Base-by-base conservation (phyloP, 2,888 invertebrate genomes). In the Myopa testacea region DNA sequence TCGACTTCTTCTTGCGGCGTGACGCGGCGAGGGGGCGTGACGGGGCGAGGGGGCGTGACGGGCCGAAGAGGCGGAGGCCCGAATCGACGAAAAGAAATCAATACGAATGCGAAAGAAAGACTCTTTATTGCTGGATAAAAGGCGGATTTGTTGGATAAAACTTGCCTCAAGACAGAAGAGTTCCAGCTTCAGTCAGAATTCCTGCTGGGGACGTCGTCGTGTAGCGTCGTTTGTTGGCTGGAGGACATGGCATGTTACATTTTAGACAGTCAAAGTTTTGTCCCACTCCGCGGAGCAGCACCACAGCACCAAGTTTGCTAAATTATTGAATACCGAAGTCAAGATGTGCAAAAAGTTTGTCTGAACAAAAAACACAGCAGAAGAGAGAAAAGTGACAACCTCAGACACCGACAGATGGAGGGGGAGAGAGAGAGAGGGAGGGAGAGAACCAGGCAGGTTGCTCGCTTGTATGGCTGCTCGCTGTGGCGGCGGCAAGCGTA, bases 181-280 rank as follows among this genome's bases (percentile, higher is more conserved):
- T 34, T 14, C 37, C 34, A 45, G 26, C 26, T 26, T 26, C 26
- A 26, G 26, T 26, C 26, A 2, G 26, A 26, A 2, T 26, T 38
- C 3, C 34, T 40, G 40, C 10, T 34, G 37, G 7, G 12, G 38
- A 26, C 14, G 40, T 4, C 50, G 38, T 67, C 19, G 50, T 65
- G 10, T 65, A 34, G 45, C 58, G 14, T 63, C 38, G n/a, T 19
- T 40, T 16, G n/a, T 40, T 16, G 37, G 63, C n/a, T 52, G n/a
- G 26, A 65, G 69, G 70, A 58, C 52, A 69, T 19, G 45, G 52
- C 75, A 62, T 40, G 58, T 67, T 14, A 55, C 45, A 69, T 60
- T 76, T 73, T 69, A 78, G 76, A 76, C 74, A 76, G 76, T 74
- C 74, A 76, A 78, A 78, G 67, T 78, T 78, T 70, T n/a, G n/a